Evolutionary conservation across 2,113 vertebrate genomes (phyloP).

Genomic region (Perccottus glenii): DNA sequence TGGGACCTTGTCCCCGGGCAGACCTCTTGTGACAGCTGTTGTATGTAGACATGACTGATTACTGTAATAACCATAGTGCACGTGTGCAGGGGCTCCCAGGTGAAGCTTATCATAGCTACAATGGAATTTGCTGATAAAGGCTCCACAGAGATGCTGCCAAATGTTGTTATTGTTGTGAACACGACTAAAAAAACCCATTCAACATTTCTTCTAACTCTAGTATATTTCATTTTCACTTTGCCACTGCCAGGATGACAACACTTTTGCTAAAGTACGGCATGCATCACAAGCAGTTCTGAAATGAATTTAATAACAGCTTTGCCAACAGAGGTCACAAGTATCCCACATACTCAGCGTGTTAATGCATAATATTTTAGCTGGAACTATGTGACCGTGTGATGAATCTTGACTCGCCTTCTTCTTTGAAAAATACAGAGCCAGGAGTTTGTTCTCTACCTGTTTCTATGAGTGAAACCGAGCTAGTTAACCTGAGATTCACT

Average conservation of each 20-base stretch:
- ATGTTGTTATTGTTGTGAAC: background rate
- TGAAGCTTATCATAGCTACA: conserved; percentile 32
- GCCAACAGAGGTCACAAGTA: conserved; percentile 47
- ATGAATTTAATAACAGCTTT: conserved; percentile 23
- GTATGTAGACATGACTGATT: conserved; percentile 44
- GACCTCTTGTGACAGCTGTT: conserved; percentile 40
- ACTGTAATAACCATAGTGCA: conserved; percentile 32
- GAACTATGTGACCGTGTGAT: conserved; percentile 45
- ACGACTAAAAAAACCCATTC: no score
- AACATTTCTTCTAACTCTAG: no score
- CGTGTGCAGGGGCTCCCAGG: conserved; percentile 36
- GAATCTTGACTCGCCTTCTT: conserved; percentile 36
- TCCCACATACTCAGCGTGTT: conserved; percentile 53
- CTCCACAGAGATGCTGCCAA: conserved; percentile 8
- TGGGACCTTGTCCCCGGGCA: conserved; percentile 43
- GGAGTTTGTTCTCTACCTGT: conserved; percentile 24
- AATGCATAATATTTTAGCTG: conserved; percentile 66
- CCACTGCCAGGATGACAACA: background rate
- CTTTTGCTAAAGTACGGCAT: conserved; percentile 14
- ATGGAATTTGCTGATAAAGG: background rate
- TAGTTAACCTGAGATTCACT: no score
- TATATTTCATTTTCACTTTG: background rate
- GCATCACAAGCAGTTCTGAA: conserved; percentile 24
- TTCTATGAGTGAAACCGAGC: no score
- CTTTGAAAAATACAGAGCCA: conserved; percentile 11